Base-by-base conservation (phyloP, 2,797 vertebrate genomes). In the Alosa sapidissima region DNA sequence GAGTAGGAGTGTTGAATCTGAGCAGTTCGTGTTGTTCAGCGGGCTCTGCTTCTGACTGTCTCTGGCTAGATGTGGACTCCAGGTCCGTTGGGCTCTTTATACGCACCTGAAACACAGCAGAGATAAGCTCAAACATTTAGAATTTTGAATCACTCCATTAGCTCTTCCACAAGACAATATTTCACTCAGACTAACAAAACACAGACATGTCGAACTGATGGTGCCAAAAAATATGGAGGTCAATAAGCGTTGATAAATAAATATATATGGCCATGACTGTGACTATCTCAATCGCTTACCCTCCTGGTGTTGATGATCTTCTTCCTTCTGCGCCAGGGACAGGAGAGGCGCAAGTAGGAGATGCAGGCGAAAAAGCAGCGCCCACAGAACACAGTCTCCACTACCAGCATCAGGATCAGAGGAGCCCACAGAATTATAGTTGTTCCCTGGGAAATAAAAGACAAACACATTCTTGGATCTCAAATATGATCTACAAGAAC, bases 401-500 rank as follows among this genome's bases (percentile, higher is more conserved):
- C 84, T 11, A 89, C 0, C 0, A 95, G 94, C 86, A 97, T 93
- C 11, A 96, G 2, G 65, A 98, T 91, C 0, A 97, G 95, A 41
- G 94, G 93, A 47, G 92, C 91, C 98, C 97, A 98, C 86, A 99
- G 95, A 87, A 95, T 95, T 84, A 98, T 81, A 0, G 95, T 97
- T 55, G 97, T 98, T 84, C 94, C 95, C 97, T 99, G 92, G 2
- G 13, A 0, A 81, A 78, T 7, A 28, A 83, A 21, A 86, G 1
- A 82, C 48, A 86, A 1, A 82, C 52, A 86, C 2, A 47, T 65
- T 21, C 55, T 28, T 65, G 60, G 8, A 65, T 16, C 41, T 47
- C 5, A 47, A 78, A 78, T 5, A 14, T 28, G 14, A 72, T 14
- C 55, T 21, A 19, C 55, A 58, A 58, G 21, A 58, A 21, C 55